Percentiles rank a stretch among this genome's conserved stretches.
Evolutionary conservation across 2,113 vertebrate species (phyloP).

Genomic region (Sinocyclocheilus maitianheensis): DNA sequence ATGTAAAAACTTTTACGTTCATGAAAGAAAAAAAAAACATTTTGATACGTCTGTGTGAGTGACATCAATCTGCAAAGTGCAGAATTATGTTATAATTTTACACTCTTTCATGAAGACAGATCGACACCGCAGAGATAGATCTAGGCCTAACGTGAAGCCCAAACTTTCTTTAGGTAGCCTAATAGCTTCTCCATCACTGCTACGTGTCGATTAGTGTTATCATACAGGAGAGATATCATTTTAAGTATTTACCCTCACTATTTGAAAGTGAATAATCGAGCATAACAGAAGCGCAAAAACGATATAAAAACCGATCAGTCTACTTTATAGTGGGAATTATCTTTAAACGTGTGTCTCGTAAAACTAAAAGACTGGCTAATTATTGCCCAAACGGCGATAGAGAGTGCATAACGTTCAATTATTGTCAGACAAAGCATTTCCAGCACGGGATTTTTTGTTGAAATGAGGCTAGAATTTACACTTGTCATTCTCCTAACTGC

Average conservation of each 20-base stretch:
- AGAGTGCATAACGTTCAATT: constrained; percentile 31
- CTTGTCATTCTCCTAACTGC: constrained; percentile 3
- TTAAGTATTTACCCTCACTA: constrained; percentile 28
- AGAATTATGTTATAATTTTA: background rate
- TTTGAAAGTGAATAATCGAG: constrained; percentile 14
- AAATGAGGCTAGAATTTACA: constrained; percentile 17
- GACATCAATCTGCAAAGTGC: background rate
- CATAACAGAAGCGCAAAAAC: background rate
- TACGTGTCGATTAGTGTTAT: constrained; percentile 8
- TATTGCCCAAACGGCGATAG: constrained; percentile 35
- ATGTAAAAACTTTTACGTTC: background rate
- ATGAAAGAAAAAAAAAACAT: background rate
- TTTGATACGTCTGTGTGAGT: background rate
- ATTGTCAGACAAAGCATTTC: constrained; percentile 34
- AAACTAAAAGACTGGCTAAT: constrained; percentile 40
- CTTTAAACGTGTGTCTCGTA: constrained; percentile 45
- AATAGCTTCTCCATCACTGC: background rate
- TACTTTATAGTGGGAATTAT: constrained; percentile 35
- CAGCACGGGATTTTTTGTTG: background rate
- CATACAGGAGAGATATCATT: constrained; percentile 24
- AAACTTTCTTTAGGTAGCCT: background rate
- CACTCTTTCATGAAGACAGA: background rate
- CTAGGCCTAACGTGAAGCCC: background rate
- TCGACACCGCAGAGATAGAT: background rate
- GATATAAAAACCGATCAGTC: constrained; percentile 30